These are phyloP conservation scores for Ophraella communa DNA, from an alignment of 2,888 invertebrate species.

Conservation along the genomic window DNA sequence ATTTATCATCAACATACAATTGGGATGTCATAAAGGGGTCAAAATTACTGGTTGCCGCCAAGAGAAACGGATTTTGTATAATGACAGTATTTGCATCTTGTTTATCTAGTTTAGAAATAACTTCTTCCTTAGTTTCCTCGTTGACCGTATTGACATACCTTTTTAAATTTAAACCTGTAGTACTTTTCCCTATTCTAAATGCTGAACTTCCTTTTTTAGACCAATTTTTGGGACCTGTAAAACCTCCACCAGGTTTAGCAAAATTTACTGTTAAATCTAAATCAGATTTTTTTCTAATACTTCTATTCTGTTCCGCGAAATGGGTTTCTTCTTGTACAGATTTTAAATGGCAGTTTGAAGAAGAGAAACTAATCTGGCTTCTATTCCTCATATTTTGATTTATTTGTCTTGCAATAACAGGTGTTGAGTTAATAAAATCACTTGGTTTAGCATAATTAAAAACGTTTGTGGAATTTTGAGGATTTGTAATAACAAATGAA, in stretches of 20 bases:
- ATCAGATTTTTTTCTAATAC: slow-evolving; percentile 35
- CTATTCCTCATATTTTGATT: background rate
- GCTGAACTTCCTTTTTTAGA: slow-evolving; percentile 40
- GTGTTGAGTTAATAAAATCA: background rate
- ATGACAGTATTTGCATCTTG: slow-evolving; percentile 39
- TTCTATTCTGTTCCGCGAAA: slow-evolving; percentile 33
- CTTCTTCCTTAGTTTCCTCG: slow-evolving; percentile 2
- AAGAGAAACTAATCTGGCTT: background rate
- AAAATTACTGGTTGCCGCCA: slow-evolving; percentile 44
- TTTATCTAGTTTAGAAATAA: slow-evolving; percentile 24
- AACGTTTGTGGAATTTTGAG: background rate
- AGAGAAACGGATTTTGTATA: slow-evolving; percentile 47
- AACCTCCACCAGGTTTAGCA: slow-evolving; percentile 40
- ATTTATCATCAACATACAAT: slow-evolving; percentile 72
- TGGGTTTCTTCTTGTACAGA: background rate
- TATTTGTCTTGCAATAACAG: background rate
- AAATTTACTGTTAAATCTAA: slow-evolving; percentile 35
- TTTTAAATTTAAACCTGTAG: slow-evolving; percentile 42
- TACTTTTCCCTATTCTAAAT: slow-evolving; percentile 38
- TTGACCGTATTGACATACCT: slow-evolving; percentile 18
- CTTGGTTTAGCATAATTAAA: background rate
- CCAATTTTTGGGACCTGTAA: slow-evolving; percentile 37
- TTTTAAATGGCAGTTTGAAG: background rate
- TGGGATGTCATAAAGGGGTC: slow-evolving; percentile 62
- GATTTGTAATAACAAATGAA: background rate